Evolutionary conservation across 2,888 invertebrate genomes (phyloP), one percentile per base, ranked within the genome.

Genomic region (Pediacus dermestoides): DNA sequence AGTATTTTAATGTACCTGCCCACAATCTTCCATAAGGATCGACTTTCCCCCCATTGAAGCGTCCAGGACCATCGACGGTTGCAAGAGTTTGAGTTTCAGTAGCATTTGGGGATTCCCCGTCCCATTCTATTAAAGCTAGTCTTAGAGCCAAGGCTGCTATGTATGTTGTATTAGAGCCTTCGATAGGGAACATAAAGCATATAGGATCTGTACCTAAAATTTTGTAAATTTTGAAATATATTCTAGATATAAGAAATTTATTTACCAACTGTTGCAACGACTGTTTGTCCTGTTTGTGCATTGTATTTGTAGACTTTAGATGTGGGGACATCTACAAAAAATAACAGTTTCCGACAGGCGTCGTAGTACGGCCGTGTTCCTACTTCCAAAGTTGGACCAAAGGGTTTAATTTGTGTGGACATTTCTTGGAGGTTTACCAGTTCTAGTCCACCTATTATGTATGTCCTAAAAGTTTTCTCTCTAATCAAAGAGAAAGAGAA

Each of bases 11-110:
- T 8, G 2, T 42, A 48, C 52, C 52, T 26, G 53, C 53, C 56
- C 56, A 56, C 9, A 56, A 31, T 30, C 85, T 70, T 1, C 87
- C 87, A 7, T 66, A 65, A 7, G 80, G 77, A 60, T 87, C 86
- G 16, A 82, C 80, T 66, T 87, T 88, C 16, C 78, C 87, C 52
- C 87, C 87, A 53, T 88, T 88, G 57, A 86, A 74, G 52, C 84
- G 72, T 16, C 71, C 71, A 45, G 77, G 74, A 2, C 64, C 60
- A 55, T 78, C 79, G 4, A 82, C 76, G 48, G 76, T 76, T 1
- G 71, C 70, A 2, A 82, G 54, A 1, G 60, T 59, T 10, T 68
- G 65, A 1, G 74, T 53, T 4, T 75, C 68, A 16, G 70, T 72
- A 3, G 70, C 60, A 31, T 67, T 68, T 46, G 70, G 60, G 2